Evolutionary conservation across 1,140 invertebrate species (phyloP), one percentile per base, ranked within the genome.

Genomic region (Drosophila tani): DNA sequence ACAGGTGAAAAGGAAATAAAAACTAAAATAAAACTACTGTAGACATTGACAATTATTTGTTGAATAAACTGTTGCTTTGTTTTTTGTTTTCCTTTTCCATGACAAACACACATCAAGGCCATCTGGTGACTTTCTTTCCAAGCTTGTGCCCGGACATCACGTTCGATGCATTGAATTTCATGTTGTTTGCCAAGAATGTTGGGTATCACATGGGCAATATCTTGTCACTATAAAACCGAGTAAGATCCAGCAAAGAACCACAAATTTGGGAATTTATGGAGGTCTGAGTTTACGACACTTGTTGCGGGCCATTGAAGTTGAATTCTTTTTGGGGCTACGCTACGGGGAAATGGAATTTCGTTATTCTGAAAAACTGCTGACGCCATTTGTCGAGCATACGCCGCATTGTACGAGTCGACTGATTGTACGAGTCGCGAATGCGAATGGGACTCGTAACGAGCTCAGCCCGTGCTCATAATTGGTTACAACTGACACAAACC

Each of bases 401-500:
- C 32, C 45, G 45, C 46, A 50, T 50, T 38, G 67, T 29, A 46
- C 65, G 40, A 41, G 46, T 24, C 38, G 64, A 35, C 17, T 47
- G 65, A 58, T 41, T 57, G 51, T 70, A 49, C 65, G 67, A 35
- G 35, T 50, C 9, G 38, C 64, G 66, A 69, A 69, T 67, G 35
- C 62, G 62, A 62, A 62, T 62, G 17, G 46, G 46, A 66, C 17
- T 41, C 45, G 32, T 5, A 65, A 40, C 27, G 55, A 35, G 35
- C 66, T 35, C 46, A 66, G 46, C 62, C 62, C 35, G 27, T 38
- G 32, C 69, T 71, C 69, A 71, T 71, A 73, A 71, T 73, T 73
- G 69, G 69, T 73, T 73, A 73, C 69, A 71, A 73, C 69, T 73
- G 69, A 73, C 69, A 38, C 43, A 73, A 73, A 71, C 69, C 46